phyloP scores from a whole-genome alignment of 2,888 invertebrate species.

The Atrina japonica region DNA sequence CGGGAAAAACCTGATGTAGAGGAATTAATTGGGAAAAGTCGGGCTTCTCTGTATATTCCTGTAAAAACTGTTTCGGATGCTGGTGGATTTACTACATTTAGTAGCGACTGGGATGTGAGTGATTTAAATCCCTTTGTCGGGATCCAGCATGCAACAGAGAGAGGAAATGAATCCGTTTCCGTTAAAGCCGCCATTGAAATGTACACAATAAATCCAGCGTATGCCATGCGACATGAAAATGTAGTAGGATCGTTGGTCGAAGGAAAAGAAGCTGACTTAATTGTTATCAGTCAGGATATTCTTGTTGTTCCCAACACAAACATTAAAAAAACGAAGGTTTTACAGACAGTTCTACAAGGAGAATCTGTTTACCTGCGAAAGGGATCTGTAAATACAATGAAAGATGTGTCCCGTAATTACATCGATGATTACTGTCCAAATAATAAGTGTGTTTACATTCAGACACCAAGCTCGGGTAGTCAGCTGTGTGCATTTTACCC shows the following conservation, averaged over 20 bases:
- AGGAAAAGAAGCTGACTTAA: slow-evolving; percentile 34
- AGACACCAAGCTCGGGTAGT: too few relatives aligned
- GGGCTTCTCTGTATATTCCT: slow-evolving; percentile 29
- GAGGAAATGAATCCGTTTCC: slow-evolving; percentile 25
- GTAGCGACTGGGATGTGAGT: slow-evolving; percentile 54
- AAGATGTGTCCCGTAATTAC: too few relatives aligned
- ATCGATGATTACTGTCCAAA: too few relatives aligned
- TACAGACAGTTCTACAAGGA: slow-evolving; percentile 28
- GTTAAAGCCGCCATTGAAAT: slow-evolving; percentile 40
- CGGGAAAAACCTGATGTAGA: slow-evolving; percentile 9
- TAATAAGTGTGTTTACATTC: too few relatives aligned
- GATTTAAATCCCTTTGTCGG: slow-evolving; percentile 42
- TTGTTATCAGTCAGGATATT: slow-evolving; percentile 28
- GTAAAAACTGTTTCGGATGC: slow-evolving; percentile 36
- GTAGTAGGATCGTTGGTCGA: slow-evolving; percentile 20
- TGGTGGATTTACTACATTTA: slow-evolving; percentile 37
- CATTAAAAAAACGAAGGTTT: slow-evolving; percentile 18
- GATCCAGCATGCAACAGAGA: slow-evolving; percentile 29
- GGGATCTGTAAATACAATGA: too few relatives aligned
- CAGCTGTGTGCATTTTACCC: too few relatives aligned
- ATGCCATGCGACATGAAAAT: slow-evolving; percentile 39
- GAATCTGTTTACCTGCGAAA: slow-evolving; percentile 20
- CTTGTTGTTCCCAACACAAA: neutral
- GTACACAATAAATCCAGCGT: slow-evolving; percentile 37
- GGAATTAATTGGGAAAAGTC: slow-evolving; percentile 27